A percentile compares a stretch with the other conserved stretches of the same genome.
phyloP scores from a whole-genome alignment of 2,113 vertebrate genomes.

The Coreoperca whiteheadi region DNA sequence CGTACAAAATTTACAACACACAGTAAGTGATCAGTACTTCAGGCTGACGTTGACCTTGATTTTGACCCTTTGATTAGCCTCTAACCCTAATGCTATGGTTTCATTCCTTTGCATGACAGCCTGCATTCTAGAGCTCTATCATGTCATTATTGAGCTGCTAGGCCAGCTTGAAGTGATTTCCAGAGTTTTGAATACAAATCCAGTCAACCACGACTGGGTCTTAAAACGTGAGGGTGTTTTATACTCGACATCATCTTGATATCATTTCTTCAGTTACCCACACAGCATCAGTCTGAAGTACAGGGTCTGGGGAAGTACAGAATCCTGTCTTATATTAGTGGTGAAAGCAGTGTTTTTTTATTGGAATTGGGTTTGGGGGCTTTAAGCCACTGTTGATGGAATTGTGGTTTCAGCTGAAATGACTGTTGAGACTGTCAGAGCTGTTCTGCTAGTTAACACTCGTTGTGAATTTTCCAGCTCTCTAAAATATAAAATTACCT shows the following conservation, averaged over 20 bases:
- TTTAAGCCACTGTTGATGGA: conserved; percentile 38
- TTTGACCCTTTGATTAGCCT: background rate
- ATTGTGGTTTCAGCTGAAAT: conserved; percentile 38
- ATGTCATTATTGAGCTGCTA: conserved; percentile 48
- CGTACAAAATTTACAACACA: background rate
- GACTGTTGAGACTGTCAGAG: conserved; percentile 5
- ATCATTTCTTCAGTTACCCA: conserved; percentile 31
- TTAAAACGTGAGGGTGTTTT: conserved; percentile 41
- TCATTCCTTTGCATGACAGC: conserved; percentile 45
- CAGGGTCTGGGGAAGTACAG: conserved; percentile 14
- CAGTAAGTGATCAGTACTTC: background rate
- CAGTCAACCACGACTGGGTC: conserved; percentile 54
- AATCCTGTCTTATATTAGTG: conserved; percentile 42
- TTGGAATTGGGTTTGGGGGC: conserved; percentile 22
- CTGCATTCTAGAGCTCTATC: conserved; percentile 28
- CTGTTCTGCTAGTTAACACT: conserved; percentile 18
- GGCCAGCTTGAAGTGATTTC: conserved; percentile 69
- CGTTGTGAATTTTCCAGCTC: conserved; percentile 45
- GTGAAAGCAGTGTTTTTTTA: conserved; percentile 34
- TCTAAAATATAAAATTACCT: conserved; percentile 31
- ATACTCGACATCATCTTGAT: conserved; percentile 16
- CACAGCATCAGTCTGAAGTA: conserved; percentile 13
- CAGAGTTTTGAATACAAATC: conserved; percentile 64
- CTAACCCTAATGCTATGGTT: conserved; percentile 4
- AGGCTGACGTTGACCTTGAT: background rate